Percentiles rank a stretch among this genome's conserved stretches.
Conservation (phyloP, 2,888 invertebrate species). For the Coenonympha glycerion region DNA sequence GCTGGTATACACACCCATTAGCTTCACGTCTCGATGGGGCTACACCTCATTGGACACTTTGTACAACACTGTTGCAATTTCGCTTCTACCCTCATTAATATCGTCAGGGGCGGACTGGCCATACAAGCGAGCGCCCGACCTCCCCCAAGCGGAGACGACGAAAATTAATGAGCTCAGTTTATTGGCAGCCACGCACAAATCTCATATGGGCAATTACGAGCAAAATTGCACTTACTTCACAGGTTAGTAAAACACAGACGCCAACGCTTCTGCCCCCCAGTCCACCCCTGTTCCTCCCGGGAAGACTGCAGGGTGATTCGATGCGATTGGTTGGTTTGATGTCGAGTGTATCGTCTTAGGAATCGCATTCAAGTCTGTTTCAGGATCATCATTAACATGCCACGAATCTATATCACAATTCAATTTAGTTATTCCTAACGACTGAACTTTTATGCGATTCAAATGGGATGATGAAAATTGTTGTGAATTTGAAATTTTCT, state of each 20-base stretch:
- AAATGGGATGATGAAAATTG: constrained; percentile 33
- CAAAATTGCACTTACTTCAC: constrained; percentile 77
- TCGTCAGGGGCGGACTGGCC: constrained; percentile 78
- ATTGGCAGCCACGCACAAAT: constrained; percentile 77
- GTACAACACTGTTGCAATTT: constrained; percentile 70
- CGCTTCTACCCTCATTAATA: constrained; percentile 77
- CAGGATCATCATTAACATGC: constrained; percentile 26
- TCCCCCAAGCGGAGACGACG: constrained; percentile 75
- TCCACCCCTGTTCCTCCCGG: constrained; percentile 74
- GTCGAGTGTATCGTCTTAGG: constrained; percentile 48
- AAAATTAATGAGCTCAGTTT: constrained; percentile 77
- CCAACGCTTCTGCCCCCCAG: constrained; percentile 72
- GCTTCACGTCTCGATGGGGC: constrained; percentile 64
- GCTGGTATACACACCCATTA: constrained; percentile 60
- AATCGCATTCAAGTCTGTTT: constrained; percentile 59
- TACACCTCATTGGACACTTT: constrained; percentile 63
- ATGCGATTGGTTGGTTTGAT: constrained; percentile 60
- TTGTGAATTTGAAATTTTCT: constrained; percentile 7
- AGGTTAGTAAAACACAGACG: constrained; percentile 73
- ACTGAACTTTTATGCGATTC: constrained; percentile 60
- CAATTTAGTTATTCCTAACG: constrained; percentile 27
- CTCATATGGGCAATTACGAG: constrained; percentile 76
- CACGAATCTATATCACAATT: constrained; percentile 17
- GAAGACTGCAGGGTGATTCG: constrained; percentile 71
- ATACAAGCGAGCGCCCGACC: constrained; percentile 75